Conservation (phyloP, 37 sponge, comb jelly and placozoan species). For the Cladorhizidae sp. region DNA sequence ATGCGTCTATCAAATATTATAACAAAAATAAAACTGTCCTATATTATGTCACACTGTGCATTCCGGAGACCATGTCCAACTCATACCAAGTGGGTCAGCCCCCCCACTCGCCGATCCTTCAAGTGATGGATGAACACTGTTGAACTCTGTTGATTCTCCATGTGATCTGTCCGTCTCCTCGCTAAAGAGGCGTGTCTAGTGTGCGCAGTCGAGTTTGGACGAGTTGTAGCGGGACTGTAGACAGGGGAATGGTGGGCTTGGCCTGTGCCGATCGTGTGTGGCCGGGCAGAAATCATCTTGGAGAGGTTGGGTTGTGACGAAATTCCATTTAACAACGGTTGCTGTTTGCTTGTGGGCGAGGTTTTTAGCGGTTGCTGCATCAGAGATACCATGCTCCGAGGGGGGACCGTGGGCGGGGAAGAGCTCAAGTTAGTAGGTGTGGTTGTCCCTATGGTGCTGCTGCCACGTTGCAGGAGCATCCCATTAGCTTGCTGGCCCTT, state of each 20-base stretch:
- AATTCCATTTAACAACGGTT: neutral
- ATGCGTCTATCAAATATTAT: no score
- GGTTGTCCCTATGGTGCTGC: conserved; percentile 2
- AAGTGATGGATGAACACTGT: conserved; percentile 58
- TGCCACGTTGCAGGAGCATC: neutral
- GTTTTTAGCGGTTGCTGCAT: neutral
- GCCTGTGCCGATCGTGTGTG: neutral
- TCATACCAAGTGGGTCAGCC: conserved; percentile 19
- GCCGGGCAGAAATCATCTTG: neutral
- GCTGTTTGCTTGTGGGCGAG: neutral
- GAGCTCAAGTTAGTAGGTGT: neutral
- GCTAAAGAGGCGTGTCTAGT: neutral
- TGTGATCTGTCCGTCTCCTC: neutral
- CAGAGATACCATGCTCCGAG: conserved; percentile 50
- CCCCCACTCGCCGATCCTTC: conserved; percentile 4
- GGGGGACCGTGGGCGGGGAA: conserved; percentile 42
- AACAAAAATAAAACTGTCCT: no score
- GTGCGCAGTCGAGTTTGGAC: neutral
- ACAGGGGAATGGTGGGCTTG: neutral
- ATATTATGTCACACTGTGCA: no score
- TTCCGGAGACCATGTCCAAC: neutral
- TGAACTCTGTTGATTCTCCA: neutral
- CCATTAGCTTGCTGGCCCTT: neutral
- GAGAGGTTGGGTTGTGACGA: neutral
- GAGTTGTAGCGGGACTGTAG: neutral